These are phyloP conservation scores for Thysanoteuthis rhombus DNA, from an alignment of 2,888 invertebrate species.

Conservation along the genomic window DNA sequence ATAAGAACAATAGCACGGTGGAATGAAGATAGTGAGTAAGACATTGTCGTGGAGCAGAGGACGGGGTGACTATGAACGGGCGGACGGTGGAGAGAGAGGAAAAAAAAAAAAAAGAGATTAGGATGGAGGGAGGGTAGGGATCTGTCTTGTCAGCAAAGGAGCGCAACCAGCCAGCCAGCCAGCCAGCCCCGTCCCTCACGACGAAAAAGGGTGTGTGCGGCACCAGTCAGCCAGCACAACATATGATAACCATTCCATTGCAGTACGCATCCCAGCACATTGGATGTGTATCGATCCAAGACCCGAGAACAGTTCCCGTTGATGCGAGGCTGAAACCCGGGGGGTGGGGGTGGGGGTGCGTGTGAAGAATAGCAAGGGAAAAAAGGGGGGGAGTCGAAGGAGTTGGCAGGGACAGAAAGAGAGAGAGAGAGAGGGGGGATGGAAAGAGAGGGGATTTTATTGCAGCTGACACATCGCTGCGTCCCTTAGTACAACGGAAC, in stretches of 20 bases:
- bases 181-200: not conserved
- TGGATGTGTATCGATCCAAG: slow-evolving; percentile 12
- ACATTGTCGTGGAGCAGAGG: not conserved
- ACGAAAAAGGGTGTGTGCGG: not conserved
- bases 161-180: not conserved
- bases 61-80: not conserved
- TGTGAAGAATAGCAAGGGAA: no score
- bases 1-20: not conserved
- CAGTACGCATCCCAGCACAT: not conserved
- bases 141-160: not conserved
- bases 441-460: not conserved
- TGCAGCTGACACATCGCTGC: not conserved
- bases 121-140: no score
- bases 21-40: not conserved
- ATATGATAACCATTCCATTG: slow-evolving; percentile 12
- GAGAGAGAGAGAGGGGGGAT: not conserved
- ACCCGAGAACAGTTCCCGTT: not conserved
- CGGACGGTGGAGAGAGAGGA: not conserved
- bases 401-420: not conserved
- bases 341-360: no score
- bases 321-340: no score
- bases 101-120: not conserved
- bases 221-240: slow-evolving; percentile 12
- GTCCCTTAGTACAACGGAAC: slow-evolving; percentile 12
- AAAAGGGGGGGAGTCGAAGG: not conserved